phyloP scores from a whole-genome alignment of 2,797 vertebrate genomes.

The Melanotaenia nigrans region DNA sequence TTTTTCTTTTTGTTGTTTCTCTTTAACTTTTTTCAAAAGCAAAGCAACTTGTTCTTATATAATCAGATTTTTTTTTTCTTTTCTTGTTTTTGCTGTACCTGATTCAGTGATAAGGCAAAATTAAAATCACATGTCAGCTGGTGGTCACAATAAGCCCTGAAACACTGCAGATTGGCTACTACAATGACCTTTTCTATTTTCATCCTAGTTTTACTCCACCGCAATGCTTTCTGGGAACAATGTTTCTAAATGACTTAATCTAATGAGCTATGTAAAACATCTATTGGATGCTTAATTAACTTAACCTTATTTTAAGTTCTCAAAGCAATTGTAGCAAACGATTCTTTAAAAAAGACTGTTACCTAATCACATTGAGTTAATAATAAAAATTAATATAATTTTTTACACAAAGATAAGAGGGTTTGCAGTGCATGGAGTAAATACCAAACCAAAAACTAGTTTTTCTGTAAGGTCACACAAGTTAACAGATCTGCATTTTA shows the following conservation, averaged over 20 bases:
- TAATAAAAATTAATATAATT: not conserved
- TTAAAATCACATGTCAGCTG: not conserved
- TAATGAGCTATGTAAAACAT: not conserved
- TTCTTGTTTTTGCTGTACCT: not conserved
- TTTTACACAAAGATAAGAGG: not conserved
- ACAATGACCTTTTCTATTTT: constrained; percentile 10
- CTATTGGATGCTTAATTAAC: not conserved
- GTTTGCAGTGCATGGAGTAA: not conserved
- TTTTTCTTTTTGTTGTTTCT: not conserved
- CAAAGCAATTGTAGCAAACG: constrained; percentile 1
- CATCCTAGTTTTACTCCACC: not conserved
- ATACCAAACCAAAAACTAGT: not conserved
- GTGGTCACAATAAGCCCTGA: not conserved
- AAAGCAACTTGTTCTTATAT: not conserved
- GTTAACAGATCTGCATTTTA: not conserved
- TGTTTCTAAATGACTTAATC: constrained; percentile 17
- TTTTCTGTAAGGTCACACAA: not conserved
- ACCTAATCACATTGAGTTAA: not conserved
- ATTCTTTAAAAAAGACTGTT: not conserved
- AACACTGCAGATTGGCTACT: not conserved
- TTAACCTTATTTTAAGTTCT: not conserved
- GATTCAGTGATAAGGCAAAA: not conserved
- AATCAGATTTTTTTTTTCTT: not conserved
- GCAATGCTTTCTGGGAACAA: not conserved
- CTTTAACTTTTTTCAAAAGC: not conserved